Conservation (phyloP, 2,888 invertebrate genomes). For the Athalia circularis region DNA sequence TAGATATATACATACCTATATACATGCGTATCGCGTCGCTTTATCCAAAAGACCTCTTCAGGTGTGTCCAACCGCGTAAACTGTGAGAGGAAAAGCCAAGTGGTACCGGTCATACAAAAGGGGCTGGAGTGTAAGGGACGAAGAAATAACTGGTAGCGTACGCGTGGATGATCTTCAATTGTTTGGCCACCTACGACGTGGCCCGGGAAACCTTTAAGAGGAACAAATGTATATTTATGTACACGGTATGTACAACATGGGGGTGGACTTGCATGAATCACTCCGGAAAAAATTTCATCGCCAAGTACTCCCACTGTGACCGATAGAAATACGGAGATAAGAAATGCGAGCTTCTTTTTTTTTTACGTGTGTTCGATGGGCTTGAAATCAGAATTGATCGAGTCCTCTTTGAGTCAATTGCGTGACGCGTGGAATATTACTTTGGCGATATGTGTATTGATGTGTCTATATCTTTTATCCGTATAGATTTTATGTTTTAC, state of each 20-base stretch:
- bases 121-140: constrained; percentile 53
- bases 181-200: constrained; percentile 39
- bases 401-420: too few species aligned
- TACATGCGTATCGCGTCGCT: constrained; percentile 45
- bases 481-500: constrained; percentile 33
- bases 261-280: too few species aligned
- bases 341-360: too few species aligned
- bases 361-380: too few species aligned
- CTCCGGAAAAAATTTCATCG: too few species aligned
- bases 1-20: constrained; percentile 1
- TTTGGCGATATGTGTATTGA: neutral
- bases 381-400: too few species aligned
- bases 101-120: constrained; percentile 46
- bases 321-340: too few species aligned
- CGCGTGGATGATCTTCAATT: constrained; percentile 48
- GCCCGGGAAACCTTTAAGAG: neutral
- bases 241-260: neutral
- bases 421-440: neutral
- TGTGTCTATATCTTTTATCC: constrained; percentile 1
- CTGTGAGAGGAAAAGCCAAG: constrained; percentile 54
- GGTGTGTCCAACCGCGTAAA: constrained; percentile 65
- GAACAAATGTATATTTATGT: neutral
- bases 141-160: constrained; percentile 54
- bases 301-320: too few species aligned
- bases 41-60: constrained; percentile 58